A percentile compares a stretch with the other conserved stretches of the same genome.
These are phyloP conservation scores for Nineta flava DNA, from an alignment of 2,888 invertebrate genomes.

Conservation along the genomic window DNA sequence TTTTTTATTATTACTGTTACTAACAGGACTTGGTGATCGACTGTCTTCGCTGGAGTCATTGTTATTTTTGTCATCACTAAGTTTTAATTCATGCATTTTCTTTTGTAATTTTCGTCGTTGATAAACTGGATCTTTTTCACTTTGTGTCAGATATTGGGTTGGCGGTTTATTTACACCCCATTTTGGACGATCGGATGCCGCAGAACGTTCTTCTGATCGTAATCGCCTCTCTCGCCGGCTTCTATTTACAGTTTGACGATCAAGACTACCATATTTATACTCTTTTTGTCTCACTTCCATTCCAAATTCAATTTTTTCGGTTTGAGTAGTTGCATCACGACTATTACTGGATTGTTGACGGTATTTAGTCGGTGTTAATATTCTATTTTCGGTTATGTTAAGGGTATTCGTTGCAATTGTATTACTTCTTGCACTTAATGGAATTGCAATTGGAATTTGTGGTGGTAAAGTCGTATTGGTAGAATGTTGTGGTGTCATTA, in stretches of 20 bases:
- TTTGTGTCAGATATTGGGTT: conserved; percentile 74
- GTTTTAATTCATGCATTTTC: conserved; percentile 36
- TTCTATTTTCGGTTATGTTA: conserved; percentile 27
- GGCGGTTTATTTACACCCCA: conserved; percentile 65
- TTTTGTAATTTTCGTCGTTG: conserved; percentile 51
- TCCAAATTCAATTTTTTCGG: conserved; percentile 27
- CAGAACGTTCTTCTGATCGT: conserved; percentile 35
- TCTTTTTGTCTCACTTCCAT: conserved; percentile 10
- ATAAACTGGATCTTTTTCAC: conserved; percentile 77
- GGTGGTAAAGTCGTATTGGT: conserved; percentile 18
- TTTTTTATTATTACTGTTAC: conserved; percentile 29
- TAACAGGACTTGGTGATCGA: conserved; percentile 38
- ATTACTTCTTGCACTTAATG: conserved; percentile 12
- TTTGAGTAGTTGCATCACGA: conserved; percentile 54
- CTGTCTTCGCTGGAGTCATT: conserved; percentile 44
- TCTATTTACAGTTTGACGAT: conserved; percentile 16
- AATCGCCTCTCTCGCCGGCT: conserved; percentile 34
- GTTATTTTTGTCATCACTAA: conserved; percentile 34
- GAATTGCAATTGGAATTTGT: conserved; percentile 17
- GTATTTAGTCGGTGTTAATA: conserved; percentile 41
- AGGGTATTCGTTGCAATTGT: background rate
- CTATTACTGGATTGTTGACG: conserved; percentile 28
- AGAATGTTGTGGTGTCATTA: conserved; percentile 32
- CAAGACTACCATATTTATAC: conserved; percentile 24
- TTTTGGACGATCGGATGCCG: conserved; percentile 50